Base-by-base conservation (phyloP, 2,888 invertebrate species). In the Hyppa rectilinea region DNA sequence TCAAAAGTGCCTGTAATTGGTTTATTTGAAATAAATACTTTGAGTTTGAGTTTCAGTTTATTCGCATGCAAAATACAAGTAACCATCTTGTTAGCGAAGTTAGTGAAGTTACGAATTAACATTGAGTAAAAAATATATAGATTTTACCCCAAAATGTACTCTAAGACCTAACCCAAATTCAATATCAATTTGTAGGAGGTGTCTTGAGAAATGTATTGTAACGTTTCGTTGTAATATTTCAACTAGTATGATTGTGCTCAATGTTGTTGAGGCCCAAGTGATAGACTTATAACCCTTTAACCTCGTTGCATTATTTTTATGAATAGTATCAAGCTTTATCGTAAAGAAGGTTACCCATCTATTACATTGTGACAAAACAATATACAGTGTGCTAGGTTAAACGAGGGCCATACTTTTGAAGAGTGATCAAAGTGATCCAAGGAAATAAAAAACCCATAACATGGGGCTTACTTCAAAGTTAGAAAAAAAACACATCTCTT, bases 261-360 rank as follows among this genome's bases (percentile, higher is more conserved):
- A 34, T 40, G 3, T 40, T 40, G 31, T 49, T 40, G 75, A 14
- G 20, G 40, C 23, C 10, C 23, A 43, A 75, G 49, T 75, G 29
- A 50, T 4, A 50, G 9, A 23, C 34, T 50, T 63, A 34, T 50
- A 29, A n/a, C n/a, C 29, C 1, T 69, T n/a, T n/a, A n/a, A n/a
- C n/a, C n/a, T n/a, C n/a, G n/a, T n/a, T n/a, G n/a, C n/a, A n/a
- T n/a, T n/a, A n/a, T n/a, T n/a, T n/a, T n/a, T n/a, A n/a, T n/a
- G n/a, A n/a, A n/a, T n/a, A n/a, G n/a, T n/a, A 17, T 23, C 17
- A 56, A 20, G 17, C 6, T 31, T 23, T 4, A 31, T 14, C 2
- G 2, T 43, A 31, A 17, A 9, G 0, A n/a, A 0, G 6, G 20
- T 20, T 34, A 7, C 20, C 7, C 20, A 14, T 26, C 7, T 26